These are phyloP conservation scores for Diachrysia chrysitis DNA, from an alignment of 2,888 invertebrate species.

Conservation along the genomic window DNA sequence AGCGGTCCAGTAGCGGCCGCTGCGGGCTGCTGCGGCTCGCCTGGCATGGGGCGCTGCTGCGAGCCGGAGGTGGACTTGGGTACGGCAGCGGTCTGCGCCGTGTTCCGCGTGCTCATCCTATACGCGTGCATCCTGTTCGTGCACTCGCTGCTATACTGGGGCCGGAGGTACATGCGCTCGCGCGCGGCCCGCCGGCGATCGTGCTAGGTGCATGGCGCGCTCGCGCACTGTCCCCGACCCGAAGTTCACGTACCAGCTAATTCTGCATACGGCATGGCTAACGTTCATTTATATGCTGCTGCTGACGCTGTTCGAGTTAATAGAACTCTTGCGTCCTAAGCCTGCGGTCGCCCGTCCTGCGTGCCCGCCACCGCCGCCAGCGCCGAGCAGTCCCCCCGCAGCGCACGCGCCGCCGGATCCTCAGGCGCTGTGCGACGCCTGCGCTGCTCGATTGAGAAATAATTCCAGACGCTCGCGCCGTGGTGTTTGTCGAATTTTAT, in stretches of 20 bases:
- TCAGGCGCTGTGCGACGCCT: neutral
- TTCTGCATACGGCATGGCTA: constrained; percentile 65
- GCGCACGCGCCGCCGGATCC: neutral
- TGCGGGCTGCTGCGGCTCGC: constrained; percentile 1
- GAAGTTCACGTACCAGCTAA: constrained; percentile 55
- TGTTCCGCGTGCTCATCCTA: constrained; percentile 69
- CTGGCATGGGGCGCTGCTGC: constrained; percentile 22
- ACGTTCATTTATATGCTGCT: constrained; percentile 70
- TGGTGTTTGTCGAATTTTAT: constrained; percentile 3
- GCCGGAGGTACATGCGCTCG: constrained; percentile 65
- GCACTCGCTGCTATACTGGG: constrained; percentile 75
- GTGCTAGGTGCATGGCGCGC: constrained; percentile 37
- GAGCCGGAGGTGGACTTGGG: constrained; percentile 34
- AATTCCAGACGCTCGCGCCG: neutral
- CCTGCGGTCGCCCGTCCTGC: neutral
- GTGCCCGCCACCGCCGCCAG: neutral
- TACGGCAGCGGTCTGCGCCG: constrained; percentile 54
- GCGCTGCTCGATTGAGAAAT: neutral
- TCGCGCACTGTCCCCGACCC: constrained; percentile 56
- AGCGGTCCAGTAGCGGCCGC: neutral
- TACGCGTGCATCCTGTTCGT: constrained; percentile 72
- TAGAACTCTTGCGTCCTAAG: constrained; percentile 72
- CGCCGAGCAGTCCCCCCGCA: neutral
- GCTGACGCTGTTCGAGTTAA: constrained; percentile 70
- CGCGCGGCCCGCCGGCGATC: constrained; percentile 15